Percentiles rank a stretch among this genome's conserved stretches.
phyloP scores from a whole-genome alignment of 35 echinoderm and acorn worm genomes.

The Heliocidaris erythrogramma region DNA sequence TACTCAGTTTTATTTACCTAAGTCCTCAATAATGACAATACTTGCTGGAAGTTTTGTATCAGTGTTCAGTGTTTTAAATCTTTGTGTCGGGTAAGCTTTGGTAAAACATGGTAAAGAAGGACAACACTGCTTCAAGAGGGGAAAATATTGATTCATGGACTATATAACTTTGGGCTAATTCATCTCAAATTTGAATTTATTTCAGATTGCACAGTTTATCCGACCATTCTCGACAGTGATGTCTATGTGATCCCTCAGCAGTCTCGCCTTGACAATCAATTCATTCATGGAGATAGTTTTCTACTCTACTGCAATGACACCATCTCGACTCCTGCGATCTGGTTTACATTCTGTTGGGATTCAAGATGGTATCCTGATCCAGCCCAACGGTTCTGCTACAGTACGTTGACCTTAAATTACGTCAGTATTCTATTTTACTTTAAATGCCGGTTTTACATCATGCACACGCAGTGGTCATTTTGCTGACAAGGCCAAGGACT shows the following conservation, averaged over 20 bases:
- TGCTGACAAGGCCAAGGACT: too few relatives aligned
- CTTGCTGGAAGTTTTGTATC: too few relatives aligned
- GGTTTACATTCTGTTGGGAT: slow-evolving; percentile 49
- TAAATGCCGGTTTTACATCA: not conserved
- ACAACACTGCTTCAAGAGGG: too few relatives aligned
- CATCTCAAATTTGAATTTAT: too few relatives aligned
- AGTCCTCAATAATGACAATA: too few relatives aligned
- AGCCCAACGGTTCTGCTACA: slow-evolving; percentile 25
- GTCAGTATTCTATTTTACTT: not conserved
- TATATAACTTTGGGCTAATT: too few relatives aligned
- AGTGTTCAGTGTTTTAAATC: too few relatives aligned
- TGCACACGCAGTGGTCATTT: too few relatives aligned
- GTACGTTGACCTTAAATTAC: not conserved
- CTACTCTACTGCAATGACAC: slow-evolving; percentile 39
- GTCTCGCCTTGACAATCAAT: not conserved
- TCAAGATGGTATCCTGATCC: slow-evolving; percentile 40
- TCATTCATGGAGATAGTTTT: slow-evolving; percentile 48
- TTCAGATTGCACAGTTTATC: slow-evolving; percentile 31
- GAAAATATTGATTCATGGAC: too few relatives aligned
- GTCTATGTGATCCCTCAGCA: slow-evolving; percentile 13
- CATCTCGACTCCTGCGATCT: slow-evolving; percentile 34
- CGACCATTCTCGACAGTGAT: not conserved
- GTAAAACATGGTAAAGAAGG: too few relatives aligned
- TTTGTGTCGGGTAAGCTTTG: too few relatives aligned
- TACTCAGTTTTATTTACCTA: too few relatives aligned